A percentile compares a stretch with the other conserved stretches of the same genome.
phyloP scores from a whole-genome alignment of 2,797 vertebrate species.

The Phaenicophaeus curvirostris region DNA sequence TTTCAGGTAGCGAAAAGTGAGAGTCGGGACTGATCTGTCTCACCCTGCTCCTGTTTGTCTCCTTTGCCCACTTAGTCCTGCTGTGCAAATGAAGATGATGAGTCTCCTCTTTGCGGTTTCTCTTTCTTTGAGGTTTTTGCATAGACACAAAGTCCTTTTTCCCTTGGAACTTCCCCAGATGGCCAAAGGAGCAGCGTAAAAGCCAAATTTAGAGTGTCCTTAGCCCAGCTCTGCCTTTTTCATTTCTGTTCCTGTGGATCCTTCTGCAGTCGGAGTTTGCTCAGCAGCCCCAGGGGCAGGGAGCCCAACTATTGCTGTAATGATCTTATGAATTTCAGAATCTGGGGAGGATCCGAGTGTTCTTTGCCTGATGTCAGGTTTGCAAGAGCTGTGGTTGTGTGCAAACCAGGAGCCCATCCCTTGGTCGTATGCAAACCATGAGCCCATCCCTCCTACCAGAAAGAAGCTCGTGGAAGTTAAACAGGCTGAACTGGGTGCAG shows the following conservation, averaged over 20 bases:
- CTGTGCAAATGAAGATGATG: no score
- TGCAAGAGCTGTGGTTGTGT: neutral
- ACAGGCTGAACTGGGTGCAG: neutral
- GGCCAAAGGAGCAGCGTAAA: neutral
- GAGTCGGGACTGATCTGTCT: neutral
- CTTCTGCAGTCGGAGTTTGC: neutral
- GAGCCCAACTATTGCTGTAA: neutral
- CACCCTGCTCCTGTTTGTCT: neutral
- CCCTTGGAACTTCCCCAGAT: neutral
- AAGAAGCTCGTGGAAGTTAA: neutral
- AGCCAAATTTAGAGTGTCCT: neutral
- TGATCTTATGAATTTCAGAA: neutral
- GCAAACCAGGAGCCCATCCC: neutral
- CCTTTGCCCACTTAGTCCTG: rapidly evolving
- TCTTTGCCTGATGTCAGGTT: neutral
- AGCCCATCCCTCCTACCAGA: neutral
- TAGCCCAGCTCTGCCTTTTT: neutral
- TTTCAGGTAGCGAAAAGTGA: neutral
- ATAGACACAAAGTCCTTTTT: neutral
- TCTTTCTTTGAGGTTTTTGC: neutral
- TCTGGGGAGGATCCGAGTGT: neutral
- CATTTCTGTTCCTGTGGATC: neutral
- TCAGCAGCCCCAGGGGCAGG: neutral
- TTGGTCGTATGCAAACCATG: neutral
- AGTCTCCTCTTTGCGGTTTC: neutral